These are phyloP conservation scores for Drosophila atripex DNA, from an alignment of 2,888 invertebrate species.

Conservation along the genomic window DNA sequence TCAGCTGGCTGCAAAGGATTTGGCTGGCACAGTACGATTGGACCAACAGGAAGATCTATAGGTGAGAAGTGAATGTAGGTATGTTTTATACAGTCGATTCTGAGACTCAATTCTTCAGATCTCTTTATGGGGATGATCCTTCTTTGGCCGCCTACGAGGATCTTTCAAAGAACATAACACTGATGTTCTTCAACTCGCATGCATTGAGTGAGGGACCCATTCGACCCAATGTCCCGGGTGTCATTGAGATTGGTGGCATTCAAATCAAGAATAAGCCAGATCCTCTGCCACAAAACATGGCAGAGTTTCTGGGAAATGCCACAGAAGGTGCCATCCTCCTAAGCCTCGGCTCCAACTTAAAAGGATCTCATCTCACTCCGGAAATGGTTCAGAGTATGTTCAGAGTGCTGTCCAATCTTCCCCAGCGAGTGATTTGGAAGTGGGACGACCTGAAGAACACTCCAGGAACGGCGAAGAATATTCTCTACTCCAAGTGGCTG, in stretches of 20 bases:
- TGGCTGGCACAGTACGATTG: constrained; percentile 8
- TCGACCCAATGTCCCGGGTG: constrained; percentile 76
- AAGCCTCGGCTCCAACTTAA: constrained; percentile 83
- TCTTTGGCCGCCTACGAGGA: constrained; percentile 65
- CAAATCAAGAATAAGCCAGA: constrained; percentile 79
- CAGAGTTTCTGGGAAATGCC: constrained; percentile 76
- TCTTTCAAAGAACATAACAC: constrained; percentile 74
- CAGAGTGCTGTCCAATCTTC: constrained; percentile 86
- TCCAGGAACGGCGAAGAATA: constrained; percentile 82
- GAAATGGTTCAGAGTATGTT: constrained; percentile 85
- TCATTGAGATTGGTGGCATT: constrained; percentile 82
- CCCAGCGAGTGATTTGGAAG: constrained; percentile 88
- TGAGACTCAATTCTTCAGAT: not conserved
- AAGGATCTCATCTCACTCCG: constrained; percentile 82
- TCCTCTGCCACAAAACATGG: constrained; percentile 78
- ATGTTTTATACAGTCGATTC: rapidly evolving
- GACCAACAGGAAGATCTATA: constrained; percentile 38
- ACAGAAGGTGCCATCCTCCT: constrained; percentile 84
- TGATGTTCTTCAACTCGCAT: constrained; percentile 75
- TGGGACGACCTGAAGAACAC: constrained; percentile 86
- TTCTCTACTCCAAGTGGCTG: constrained; percentile 86
- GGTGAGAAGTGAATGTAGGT: constrained; percentile 30
- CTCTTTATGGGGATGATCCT: constrained; percentile 53
- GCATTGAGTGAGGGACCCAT: constrained; percentile 76
- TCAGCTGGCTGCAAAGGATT: not conserved